Base-by-base conservation (phyloP, 2,113 vertebrate species). In the Phycodurus eques region DNA sequence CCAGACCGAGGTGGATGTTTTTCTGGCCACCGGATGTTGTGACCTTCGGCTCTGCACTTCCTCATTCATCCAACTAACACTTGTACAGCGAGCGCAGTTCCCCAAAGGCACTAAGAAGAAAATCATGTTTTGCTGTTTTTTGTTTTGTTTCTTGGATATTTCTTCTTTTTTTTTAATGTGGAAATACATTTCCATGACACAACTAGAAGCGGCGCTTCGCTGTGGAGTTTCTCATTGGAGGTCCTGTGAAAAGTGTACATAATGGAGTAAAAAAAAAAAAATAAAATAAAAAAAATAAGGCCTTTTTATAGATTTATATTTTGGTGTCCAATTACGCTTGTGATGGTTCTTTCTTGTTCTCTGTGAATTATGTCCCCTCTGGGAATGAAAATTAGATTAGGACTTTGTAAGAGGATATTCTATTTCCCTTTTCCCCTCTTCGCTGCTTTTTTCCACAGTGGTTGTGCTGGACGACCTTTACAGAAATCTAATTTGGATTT, bases 231-330 rank as follows among this genome's bases (percentile, higher is more conserved):
- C 80, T 85, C 84, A 83, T 85, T 67, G 82, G 90, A 92, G 93
- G 88, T 87, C 93, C 91, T 97, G 94, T 96, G 94, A 94, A 95
- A 95, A 94, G 86, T 96, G 95, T 97, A 96, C 93, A 96, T 96
- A 96, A 91, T 94, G 92, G 93, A 92, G 92, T 92, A 91, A 90
- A 92, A 93, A 93, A 47, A 44, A 44, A 64, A 14, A 92, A 91
- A 90, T 92, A 93, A 93, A 47, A 44, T 22, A 64, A 14, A 92
- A 92, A 39, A 62, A 42, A 66, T 47, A 43, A 64, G 42, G 88
- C 89, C 88, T 88, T 91, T 93, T 93, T 92, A 92, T 93, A 93
- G 92, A 93, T 93, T 92, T 93, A 90, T 93, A 92, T 93, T 93
- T 92, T 92, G 89, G 91, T 92, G 92, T 93, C 91, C 89, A 89